A percentile compares a stretch with the other conserved stretches of the same genome.
Conservation (phyloP, 2,888 invertebrate species). For the Heliothis peltigera region DNA sequence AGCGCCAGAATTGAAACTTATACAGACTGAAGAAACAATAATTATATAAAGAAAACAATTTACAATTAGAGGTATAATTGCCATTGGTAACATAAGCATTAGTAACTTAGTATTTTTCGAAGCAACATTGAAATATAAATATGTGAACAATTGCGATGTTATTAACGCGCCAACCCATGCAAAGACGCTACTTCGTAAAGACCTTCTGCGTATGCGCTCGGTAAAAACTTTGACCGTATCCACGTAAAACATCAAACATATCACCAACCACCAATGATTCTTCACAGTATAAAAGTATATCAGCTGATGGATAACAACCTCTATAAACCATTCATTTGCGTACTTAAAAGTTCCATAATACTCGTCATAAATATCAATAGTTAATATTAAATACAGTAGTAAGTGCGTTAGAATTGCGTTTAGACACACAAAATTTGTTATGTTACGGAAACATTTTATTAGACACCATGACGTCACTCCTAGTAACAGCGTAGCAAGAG, state of each 20-base stretch:
- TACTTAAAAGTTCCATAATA: not conserved
- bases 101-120: not conserved
- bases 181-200: not conserved
- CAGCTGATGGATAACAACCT: not conserved
- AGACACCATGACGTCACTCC: constrained; percentile 10
- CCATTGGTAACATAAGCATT: not conserved
- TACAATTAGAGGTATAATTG: not conserved
- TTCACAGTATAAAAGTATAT: not conserved
- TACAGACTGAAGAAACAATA: not conserved
- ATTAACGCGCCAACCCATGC: not conserved
- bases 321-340: not conserved
- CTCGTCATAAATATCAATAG: not conserved
- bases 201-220: not conserved
- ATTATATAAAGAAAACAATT: not conserved
- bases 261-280: not conserved
- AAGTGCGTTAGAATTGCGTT: constrained; percentile 2
- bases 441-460: not conserved
- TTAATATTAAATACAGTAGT: not conserved
- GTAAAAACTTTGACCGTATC: constrained; percentile 3
- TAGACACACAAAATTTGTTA: not conserved
- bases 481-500: not conserved
- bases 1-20: not conserved
- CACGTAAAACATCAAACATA: constrained; percentile 7
- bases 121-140: not conserved
- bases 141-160: not conserved